Evolutionary conservation across 2,797 vertebrate genomes (phyloP).

Genomic region (Mus caroli): DNA sequence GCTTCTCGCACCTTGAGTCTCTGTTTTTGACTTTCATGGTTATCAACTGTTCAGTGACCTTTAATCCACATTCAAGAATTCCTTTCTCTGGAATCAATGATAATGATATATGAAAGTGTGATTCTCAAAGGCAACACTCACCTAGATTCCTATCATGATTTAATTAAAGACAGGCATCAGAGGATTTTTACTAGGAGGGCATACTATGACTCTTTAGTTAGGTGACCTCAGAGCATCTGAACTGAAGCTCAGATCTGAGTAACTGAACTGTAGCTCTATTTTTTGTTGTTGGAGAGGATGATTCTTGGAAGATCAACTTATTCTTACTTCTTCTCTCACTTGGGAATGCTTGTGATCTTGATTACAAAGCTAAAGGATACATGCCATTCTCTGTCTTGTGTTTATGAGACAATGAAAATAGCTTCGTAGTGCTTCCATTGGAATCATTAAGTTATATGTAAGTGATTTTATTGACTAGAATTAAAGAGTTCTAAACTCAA

Average conservation of each 20-base stretch:
- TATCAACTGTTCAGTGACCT: background rate
- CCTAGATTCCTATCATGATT: background rate
- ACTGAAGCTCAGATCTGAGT: background rate
- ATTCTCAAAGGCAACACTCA: background rate
- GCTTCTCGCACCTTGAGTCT: no score
- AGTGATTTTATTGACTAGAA: constrained; percentile 30
- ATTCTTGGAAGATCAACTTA: background rate
- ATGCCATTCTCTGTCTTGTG: constrained; percentile 50
- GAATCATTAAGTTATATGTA: constrained; percentile 6
- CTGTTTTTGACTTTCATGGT: background rate
- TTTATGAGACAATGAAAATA: constrained; percentile 61
- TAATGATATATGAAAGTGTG: constrained; percentile 2
- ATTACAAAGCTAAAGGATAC: constrained; percentile 11
- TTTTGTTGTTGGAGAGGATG: background rate
- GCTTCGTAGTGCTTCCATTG: background rate
- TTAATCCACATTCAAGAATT: background rate
- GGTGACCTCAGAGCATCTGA: background rate
- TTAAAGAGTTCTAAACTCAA: background rate
- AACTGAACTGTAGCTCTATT: background rate
- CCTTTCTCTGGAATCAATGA: background rate
- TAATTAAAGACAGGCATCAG: background rate
- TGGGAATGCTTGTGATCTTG: background rate
- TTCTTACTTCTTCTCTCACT: constrained; percentile 2
- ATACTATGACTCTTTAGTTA: background rate
- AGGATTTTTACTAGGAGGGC: background rate